Conservation (phyloP, 1,140 invertebrate species). For the Listronotus oregonensis region DNA sequence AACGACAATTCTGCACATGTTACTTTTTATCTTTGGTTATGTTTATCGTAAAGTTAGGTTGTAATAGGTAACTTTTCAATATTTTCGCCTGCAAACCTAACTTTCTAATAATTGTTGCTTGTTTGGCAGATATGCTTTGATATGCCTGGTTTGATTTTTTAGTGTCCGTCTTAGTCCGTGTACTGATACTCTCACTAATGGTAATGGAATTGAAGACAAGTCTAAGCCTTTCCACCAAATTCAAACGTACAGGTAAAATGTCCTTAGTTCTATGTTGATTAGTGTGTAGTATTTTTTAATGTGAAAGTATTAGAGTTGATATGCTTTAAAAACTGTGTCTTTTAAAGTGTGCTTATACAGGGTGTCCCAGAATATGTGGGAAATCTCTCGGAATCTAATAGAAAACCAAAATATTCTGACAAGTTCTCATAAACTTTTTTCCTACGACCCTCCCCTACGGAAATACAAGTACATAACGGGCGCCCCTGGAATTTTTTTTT, state of each 20-base stretch:
- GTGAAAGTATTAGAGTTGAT: too few species aligned
- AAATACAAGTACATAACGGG: too few species aligned
- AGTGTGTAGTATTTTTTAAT: too few species aligned
- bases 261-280: too few species aligned
- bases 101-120: not conserved
- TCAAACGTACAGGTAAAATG: slow-evolving; percentile 79
- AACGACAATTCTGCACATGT: not conserved
- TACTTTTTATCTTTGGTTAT: slow-evolving; percentile 18
- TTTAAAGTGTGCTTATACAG: not conserved
- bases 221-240: slow-evolving; percentile 73
- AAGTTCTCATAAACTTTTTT: too few species aligned
- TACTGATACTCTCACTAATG: slow-evolving; percentile 43
- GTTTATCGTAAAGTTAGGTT: slow-evolving; percentile 13
- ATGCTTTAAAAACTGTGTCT: not conserved
- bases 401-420: too few species aligned
- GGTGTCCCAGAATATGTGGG: too few species aligned
- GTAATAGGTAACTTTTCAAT: slow-evolving; percentile 3
- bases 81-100: slow-evolving; percentile 1
- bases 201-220: slow-evolving; percentile 65
- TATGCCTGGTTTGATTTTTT: slow-evolving; percentile 43
- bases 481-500: too few species aligned
- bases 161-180: slow-evolving; percentile 52
- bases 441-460: too few species aligned
- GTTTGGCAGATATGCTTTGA: slow-evolving; percentile 22
- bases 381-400: too few species aligned